These are phyloP conservation scores for Anas flavirostris DNA, from an alignment of 2,797 vertebrate genomes.

Conservation along the genomic window DNA sequence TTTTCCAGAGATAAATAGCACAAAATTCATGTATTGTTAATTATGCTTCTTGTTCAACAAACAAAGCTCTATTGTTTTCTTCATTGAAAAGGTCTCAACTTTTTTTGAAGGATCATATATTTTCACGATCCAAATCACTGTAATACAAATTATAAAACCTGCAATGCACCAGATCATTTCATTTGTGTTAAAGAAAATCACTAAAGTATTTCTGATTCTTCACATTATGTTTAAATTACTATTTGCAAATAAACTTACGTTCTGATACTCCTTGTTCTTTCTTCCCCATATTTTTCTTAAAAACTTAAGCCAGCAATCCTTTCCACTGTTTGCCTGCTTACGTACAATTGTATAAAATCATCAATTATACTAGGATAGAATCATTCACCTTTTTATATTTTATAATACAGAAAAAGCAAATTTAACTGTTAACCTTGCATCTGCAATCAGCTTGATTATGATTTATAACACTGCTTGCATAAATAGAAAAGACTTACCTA, in stretches of 20 bases:
- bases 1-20: constrained; percentile 16
- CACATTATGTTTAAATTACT: neutral
- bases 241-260: constrained; percentile 9
- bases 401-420: constrained; percentile 10
- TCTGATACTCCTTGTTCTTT: neutral
- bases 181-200: neutral
- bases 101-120: neutral
- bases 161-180: neutral
- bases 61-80: neutral
- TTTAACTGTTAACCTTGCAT: neutral
- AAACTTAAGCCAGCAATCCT: neutral
- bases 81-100: constrained; percentile 13
- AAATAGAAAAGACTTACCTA: constrained; percentile 50
- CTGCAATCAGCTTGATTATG: neutral
- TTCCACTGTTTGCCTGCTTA: neutral
- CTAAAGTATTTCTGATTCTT: neutral
- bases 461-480: neutral
- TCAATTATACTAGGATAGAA: neutral
- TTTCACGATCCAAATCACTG: neutral
- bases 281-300: constrained; percentile 8
- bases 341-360: neutral
- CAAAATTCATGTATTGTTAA: constrained; percentile 3
- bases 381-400: constrained; percentile 12
- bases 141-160: constrained; percentile 11
- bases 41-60: constrained; percentile 28